Percentiles rank a stretch among this genome's conserved stretches.
phyloP scores from a whole-genome alignment of 2,888 invertebrate species.

The Perizoma affinitatum region DNA sequence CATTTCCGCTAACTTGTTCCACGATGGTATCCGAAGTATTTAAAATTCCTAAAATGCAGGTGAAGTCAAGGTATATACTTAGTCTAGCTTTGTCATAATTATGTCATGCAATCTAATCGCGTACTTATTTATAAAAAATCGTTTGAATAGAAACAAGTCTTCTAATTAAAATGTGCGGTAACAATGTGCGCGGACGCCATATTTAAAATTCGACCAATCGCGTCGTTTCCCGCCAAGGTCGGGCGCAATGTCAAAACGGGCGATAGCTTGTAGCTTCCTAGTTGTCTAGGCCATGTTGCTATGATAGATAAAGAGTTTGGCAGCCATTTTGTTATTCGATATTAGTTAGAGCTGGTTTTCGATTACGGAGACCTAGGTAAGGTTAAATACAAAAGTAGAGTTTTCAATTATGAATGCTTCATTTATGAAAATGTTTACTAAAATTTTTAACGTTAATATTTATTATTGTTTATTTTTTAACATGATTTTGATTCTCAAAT shows the following conservation, averaged over 20 bases:
- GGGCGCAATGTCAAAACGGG: constrained; percentile 76
- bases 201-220: constrained; percentile 70
- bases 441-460: too few relatives aligned
- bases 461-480: too few relatives aligned
- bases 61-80: background rate
- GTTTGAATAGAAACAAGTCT: constrained; percentile 64
- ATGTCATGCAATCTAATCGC: too few relatives aligned
- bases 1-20: background rate
- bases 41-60: constrained; percentile 24
- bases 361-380: constrained; percentile 34
- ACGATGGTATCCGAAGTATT: background rate
- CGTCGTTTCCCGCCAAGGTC: constrained; percentile 65
- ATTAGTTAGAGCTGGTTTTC: constrained; percentile 41
- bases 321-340: constrained; percentile 68
- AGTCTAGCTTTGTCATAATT: too few relatives aligned
- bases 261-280: constrained; percentile 64
- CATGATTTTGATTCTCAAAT: too few relatives aligned
- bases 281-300: constrained; percentile 75
- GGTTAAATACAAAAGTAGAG: background rate
- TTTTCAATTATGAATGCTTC: too few relatives aligned
- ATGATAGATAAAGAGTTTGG: constrained; percentile 67
- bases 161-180: constrained; percentile 67
- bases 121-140: too few relatives aligned
- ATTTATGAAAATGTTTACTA: too few relatives aligned
- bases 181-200: constrained; percentile 78